phyloP scores from a whole-genome alignment of 1,140 invertebrate species.

The Latrodectus geometricus region DNA sequence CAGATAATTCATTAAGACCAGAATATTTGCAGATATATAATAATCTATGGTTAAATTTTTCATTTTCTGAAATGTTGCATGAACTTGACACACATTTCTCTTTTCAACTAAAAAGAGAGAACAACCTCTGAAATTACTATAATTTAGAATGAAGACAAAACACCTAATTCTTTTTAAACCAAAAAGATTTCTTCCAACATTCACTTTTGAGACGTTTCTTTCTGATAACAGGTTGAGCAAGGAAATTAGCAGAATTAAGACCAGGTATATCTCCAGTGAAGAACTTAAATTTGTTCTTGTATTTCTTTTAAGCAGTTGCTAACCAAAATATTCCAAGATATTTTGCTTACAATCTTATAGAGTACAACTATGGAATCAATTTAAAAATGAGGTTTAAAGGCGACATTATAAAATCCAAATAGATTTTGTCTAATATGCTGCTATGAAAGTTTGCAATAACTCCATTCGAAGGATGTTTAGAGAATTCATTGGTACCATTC shows the following conservation, averaged over 20 bases:
- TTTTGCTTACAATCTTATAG: background rate
- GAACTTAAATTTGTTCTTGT: background rate
- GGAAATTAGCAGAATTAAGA: background rate
- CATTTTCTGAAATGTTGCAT: no score
- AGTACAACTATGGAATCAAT: background rate
- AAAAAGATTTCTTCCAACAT: background rate
- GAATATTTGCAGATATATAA: no score
- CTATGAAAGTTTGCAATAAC: background rate
- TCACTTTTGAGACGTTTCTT: background rate
- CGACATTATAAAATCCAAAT: background rate
- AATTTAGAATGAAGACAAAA: no score
- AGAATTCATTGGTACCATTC: background rate
- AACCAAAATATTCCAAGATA: conserved; percentile 8
- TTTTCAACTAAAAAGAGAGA: no score
- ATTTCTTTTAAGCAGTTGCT: background rate
- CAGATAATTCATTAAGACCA: no score
- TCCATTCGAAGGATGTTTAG: background rate
- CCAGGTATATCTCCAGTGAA: background rate
- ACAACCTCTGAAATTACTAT: no score
- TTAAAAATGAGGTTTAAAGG: background rate
- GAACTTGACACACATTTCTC: no score
- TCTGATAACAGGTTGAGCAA: background rate
- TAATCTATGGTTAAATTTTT: no score
- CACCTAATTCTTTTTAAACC: background rate
- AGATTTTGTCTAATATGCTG: background rate